phyloP scores from a whole-genome alignment of 2,797 vertebrate genomes.

The Cynodonichthys magdalenae region DNA sequence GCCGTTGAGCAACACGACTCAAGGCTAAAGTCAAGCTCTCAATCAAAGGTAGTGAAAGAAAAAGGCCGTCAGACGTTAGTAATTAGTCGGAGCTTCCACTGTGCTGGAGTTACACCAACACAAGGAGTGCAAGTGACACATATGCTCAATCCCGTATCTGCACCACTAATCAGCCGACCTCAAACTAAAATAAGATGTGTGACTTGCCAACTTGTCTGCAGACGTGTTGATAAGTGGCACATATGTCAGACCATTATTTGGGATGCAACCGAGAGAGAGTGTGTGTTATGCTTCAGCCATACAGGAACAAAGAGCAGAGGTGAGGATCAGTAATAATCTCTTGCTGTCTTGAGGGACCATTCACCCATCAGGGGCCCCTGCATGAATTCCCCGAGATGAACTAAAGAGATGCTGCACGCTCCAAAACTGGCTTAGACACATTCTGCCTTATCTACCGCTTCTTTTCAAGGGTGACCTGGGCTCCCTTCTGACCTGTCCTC shows the following conservation, averaged over 20 bases:
- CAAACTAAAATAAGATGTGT: slow-evolving; percentile 82
- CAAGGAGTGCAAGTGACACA: slow-evolving; percentile 68
- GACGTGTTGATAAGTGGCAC: slow-evolving; percentile 85
- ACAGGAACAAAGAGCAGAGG: slow-evolving; percentile 74
- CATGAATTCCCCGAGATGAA: slow-evolving; percentile 30
- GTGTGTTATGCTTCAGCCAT: slow-evolving; percentile 45
- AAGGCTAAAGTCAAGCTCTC: slow-evolving; percentile 74
- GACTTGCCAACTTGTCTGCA: slow-evolving; percentile 77
- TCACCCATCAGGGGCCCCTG: slow-evolving; percentile 56
- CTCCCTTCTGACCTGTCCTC: slow-evolving; percentile 76
- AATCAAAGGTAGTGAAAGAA: slow-evolving; percentile 63
- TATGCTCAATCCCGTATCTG: slow-evolving; percentile 64
- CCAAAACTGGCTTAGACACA: slow-evolving; percentile 58
- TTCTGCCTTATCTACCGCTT: slow-evolving; percentile 61
- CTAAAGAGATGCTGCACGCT: slow-evolving; percentile 53
- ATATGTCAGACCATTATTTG: slow-evolving; percentile 78
- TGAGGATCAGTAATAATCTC: slow-evolving; percentile 76
- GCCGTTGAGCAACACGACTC: slow-evolving; percentile 41
- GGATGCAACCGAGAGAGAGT: slow-evolving; percentile 64
- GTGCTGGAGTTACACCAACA: slow-evolving; percentile 68
- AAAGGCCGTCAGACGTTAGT: slow-evolving; percentile 61
- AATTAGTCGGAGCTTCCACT: slow-evolving; percentile 73
- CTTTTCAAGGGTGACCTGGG: slow-evolving; percentile 68
- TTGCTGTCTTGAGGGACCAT: slow-evolving; percentile 61
- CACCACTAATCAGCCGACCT: slow-evolving; percentile 76